phyloP scores from a whole-genome alignment of 1,140 invertebrate genomes.

The Gonioctena quinquepunctata region DNA sequence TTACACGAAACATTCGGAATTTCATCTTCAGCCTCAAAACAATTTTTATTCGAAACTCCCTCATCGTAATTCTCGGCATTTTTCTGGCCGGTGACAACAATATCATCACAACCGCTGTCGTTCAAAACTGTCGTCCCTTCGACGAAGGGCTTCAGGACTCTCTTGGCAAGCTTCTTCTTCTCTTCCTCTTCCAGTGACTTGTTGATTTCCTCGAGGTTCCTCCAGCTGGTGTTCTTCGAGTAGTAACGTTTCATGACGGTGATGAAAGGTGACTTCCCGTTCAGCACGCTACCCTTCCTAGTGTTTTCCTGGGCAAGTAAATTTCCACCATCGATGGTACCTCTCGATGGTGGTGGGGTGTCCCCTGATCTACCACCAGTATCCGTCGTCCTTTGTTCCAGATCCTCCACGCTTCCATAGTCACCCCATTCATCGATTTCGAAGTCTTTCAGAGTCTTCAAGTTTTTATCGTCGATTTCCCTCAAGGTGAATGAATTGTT shows the following conservation, averaged over 20 bases:
- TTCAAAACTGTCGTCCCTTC: neutral
- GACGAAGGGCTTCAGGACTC: neutral
- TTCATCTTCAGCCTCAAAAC: neutral
- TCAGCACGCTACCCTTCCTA: too few species aligned
- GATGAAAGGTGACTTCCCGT: neutral
- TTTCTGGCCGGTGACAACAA: neutral
- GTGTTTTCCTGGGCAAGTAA: too few species aligned
- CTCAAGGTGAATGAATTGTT: too few species aligned
- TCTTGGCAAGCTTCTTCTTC: constrained; percentile 1
- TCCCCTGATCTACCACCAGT: too few species aligned
- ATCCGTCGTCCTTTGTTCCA: too few species aligned
- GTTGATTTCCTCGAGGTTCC: constrained; percentile 27
- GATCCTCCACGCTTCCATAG: too few species aligned
- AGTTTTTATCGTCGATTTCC: too few species aligned
- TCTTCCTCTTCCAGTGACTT: constrained; percentile 26
- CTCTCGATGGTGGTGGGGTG: too few species aligned
- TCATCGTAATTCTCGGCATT: neutral
- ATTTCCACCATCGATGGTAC: too few species aligned
- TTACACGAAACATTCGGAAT: neutral
- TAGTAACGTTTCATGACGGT: neutral
- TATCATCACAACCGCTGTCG: neutral
- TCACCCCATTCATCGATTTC: too few species aligned
- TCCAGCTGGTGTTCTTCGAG: constrained; percentile 9
- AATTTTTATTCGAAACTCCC: neutral
- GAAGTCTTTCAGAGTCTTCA: too few species aligned